Evolutionary conservation across 2,888 invertebrate species (phyloP).

Genomic region (Dryomyza anilis): DNA sequence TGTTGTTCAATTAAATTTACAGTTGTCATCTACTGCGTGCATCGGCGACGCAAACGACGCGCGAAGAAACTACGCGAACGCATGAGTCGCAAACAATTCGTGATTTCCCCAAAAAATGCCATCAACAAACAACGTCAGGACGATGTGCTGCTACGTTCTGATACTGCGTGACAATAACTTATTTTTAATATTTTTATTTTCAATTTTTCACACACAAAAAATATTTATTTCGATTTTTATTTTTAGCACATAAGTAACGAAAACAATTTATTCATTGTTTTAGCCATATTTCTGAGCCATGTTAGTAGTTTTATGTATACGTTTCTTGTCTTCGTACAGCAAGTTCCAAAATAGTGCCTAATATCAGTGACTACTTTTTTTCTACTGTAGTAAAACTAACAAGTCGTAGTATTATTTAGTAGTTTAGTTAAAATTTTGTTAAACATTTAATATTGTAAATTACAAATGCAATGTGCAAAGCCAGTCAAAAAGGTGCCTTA

Average conservation of each 20-base stretch:
- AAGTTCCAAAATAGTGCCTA: conserved; percentile 11
- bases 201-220: not conserved
- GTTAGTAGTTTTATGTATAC: no score
- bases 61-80: conserved; percentile 39
- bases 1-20: not conserved
- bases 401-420: not conserved
- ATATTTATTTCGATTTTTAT: not conserved
- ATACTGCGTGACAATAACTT: conserved; percentile 43
- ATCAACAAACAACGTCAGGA: conserved; percentile 43
- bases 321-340: conserved; percentile 20
- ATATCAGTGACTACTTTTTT: not conserved
- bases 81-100: conserved; percentile 47
- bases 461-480: no score
- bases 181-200: conserved; percentile 10
- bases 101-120: conserved; percentile 52
- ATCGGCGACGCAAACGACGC: conserved; percentile 45
- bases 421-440: not conserved
- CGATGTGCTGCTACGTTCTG: conserved; percentile 49
- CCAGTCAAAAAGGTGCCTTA: no score
- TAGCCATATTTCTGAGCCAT: not conserved
- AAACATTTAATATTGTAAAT: not conserved
- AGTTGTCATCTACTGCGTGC: conserved; percentile 50
- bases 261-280: no score
- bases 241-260: no score
- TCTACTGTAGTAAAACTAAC: not conserved